Conservation (phyloP, 2,888 invertebrate genomes). For the Cataglyphis cursor region DNA sequence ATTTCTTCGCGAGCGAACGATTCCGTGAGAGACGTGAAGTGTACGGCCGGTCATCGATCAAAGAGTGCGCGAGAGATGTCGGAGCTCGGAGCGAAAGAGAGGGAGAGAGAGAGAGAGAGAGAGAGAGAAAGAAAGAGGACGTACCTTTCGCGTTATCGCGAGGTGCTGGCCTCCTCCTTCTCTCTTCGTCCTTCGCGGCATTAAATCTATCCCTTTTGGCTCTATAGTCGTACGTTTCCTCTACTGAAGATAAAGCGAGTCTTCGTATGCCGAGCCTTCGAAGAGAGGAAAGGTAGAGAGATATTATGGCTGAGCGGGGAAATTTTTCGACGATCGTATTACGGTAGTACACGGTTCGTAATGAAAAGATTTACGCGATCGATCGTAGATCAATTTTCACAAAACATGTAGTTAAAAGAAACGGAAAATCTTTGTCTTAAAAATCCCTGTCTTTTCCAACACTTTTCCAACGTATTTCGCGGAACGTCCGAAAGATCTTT, state of each 20-base stretch:
- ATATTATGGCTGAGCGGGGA: not conserved
- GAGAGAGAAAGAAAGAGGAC: not conserved
- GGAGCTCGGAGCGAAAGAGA: not conserved
- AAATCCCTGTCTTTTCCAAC: not conserved
- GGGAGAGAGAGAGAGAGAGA: not conserved
- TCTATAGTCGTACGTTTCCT: not conserved
- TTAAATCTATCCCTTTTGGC: not conserved
- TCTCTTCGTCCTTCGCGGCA: conserved; percentile 2
- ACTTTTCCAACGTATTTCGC: not conserved
- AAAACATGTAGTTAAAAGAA: not conserved
- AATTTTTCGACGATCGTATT: not conserved
- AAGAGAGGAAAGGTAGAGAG: not conserved
- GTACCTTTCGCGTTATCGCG: conserved; percentile 30
- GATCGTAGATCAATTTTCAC: not conserved
- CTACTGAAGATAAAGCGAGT: not conserved
- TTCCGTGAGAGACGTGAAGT: conserved; percentile 38
- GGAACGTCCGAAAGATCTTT: conserved; percentile 41
- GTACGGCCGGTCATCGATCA: conserved; percentile 54
- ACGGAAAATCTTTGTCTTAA: not conserved
- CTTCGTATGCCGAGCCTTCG: not conserved
- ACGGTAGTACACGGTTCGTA: not conserved
- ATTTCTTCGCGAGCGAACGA: conserved; percentile 17
- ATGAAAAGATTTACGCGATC: not conserved
- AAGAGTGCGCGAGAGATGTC: conserved; percentile 24
- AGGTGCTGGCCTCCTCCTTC: not conserved